phyloP scores from a whole-genome alignment of 2,888 invertebrate species.

The Apamea monoglypha region DNA sequence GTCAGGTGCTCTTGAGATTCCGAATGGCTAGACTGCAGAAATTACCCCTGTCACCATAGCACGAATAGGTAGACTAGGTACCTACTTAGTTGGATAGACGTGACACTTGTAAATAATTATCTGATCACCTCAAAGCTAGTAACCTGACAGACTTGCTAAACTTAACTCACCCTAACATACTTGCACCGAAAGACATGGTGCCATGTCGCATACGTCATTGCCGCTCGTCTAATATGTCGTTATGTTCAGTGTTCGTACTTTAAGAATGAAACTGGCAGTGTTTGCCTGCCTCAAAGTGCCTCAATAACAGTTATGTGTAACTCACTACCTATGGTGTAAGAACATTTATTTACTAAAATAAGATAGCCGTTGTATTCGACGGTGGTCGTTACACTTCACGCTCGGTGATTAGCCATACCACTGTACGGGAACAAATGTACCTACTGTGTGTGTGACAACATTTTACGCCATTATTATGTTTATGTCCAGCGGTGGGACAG shows the following conservation, averaged over 20 bases:
- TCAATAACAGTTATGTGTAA: conserved; percentile 26
- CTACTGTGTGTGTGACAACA: conserved; percentile 10
- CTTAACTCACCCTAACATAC: neutral
- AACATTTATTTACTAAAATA: conserved; percentile 56
- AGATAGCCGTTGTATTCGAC: conserved; percentile 62
- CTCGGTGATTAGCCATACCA: conserved; percentile 52
- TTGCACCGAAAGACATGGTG: no score
- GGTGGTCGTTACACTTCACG: conserved; percentile 72
- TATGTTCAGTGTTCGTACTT: neutral
- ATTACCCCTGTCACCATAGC: neutral
- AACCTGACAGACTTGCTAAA: neutral
- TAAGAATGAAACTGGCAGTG: neutral
- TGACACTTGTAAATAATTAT: neutral
- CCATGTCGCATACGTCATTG: no score
- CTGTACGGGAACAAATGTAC: conserved; percentile 10
- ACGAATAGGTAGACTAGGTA: neutral
- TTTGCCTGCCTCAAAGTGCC: conserved; percentile 19
- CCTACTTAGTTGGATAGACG: neutral
- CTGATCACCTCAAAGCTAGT: neutral
- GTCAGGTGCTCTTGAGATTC: neutral
- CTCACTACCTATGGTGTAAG: conserved; percentile 48
- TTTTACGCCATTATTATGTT: neutral
- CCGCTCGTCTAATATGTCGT: neutral
- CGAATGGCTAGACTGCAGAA: neutral
- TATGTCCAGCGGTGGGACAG: no score